Conservation (phyloP, 2,113 vertebrate genomes). For the Chloroceryle aenea region DNA sequence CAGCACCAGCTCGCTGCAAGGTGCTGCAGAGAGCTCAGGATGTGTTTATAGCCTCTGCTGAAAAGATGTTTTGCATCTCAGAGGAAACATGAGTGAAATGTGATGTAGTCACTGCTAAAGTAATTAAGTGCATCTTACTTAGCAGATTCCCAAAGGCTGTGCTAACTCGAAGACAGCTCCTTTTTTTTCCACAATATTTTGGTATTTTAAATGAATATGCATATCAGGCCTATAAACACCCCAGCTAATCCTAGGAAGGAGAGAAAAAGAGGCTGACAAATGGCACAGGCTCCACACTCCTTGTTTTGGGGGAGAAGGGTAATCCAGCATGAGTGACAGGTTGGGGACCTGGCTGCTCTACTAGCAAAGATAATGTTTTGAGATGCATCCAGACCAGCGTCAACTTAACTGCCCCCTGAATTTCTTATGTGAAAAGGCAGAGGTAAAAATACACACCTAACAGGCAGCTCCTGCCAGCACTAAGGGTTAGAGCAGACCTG, state of each 20-base stretch:
- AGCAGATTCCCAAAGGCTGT: constrained; percentile 56
- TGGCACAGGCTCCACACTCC: background rate
- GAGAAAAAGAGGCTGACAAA: background rate
- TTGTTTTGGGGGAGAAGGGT: background rate
- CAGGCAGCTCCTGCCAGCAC: background rate
- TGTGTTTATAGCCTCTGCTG: background rate
- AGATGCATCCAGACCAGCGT: background rate
- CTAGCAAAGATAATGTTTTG: background rate
- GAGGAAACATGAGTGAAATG: constrained; percentile 21
- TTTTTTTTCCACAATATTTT: constrained; percentile 9
- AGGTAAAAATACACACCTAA: background rate
- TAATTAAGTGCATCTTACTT: constrained; percentile 65
- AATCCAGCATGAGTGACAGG: background rate
- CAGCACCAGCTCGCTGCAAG: background rate
- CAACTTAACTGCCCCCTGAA: background rate
- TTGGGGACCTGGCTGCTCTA: background rate
- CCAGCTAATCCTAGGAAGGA: background rate
- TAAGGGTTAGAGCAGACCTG: background rate
- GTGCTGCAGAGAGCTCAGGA: background rate
- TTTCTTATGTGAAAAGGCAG: too few species aligned
- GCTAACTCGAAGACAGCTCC: constrained; percentile 32
- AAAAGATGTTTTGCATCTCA: constrained; percentile 13
- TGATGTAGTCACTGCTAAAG: constrained; percentile 3
- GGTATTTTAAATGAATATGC: constrained; percentile 6
- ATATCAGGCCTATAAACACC: background rate